These are phyloP conservation scores for Hyperoplus immaculatus DNA, from an alignment of 2,797 vertebrate species.

Conservation along the genomic window DNA sequence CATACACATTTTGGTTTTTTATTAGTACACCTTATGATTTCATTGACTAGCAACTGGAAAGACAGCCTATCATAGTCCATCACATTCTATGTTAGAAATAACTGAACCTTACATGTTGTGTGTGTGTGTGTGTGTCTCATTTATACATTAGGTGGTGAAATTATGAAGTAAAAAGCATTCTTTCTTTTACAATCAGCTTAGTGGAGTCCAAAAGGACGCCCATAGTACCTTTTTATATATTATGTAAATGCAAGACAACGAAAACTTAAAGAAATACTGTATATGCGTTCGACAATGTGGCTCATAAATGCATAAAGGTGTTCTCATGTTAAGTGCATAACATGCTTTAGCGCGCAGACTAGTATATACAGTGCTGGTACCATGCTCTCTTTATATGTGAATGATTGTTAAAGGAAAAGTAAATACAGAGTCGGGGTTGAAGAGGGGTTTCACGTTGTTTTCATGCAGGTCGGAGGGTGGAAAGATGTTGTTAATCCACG, in stretches of 20 bases:
- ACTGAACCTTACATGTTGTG: conserved; percentile 43
- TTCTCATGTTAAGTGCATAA: conserved; percentile 63
- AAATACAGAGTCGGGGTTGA: conserved; percentile 44
- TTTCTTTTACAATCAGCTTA: conserved; percentile 51
- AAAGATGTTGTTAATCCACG: conserved; percentile 47
- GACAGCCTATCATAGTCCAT: conserved; percentile 57
- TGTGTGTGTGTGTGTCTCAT: conserved; percentile 12
- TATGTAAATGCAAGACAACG: conserved; percentile 59
- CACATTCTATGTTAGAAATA: conserved; percentile 63
- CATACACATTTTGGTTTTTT: conserved; percentile 57
- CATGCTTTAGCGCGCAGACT: conserved; percentile 72
- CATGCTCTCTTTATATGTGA: conserved; percentile 67
- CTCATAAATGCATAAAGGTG: conserved; percentile 76
- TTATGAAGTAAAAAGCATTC: conserved; percentile 73
- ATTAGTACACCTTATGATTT: conserved; percentile 67
- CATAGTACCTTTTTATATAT: conserved; percentile 27
- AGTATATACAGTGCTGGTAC: conserved; percentile 80
- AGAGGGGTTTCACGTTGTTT: conserved; percentile 32
- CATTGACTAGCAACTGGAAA: conserved; percentile 65
- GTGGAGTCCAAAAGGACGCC: conserved; percentile 26
- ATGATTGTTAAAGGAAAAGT: conserved; percentile 33
- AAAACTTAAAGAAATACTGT: conserved; percentile 60
- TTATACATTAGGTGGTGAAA: conserved; percentile 52
- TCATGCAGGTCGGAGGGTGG: conserved; percentile 72
- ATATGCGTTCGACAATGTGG: conserved; percentile 62